A percentile compares a stretch with the other conserved stretches of the same genome.
These are phyloP conservation scores for Acipenser oxyrinchus DNA, from an alignment of 2,797 vertebrate genomes.

Conservation along the genomic window DNA sequence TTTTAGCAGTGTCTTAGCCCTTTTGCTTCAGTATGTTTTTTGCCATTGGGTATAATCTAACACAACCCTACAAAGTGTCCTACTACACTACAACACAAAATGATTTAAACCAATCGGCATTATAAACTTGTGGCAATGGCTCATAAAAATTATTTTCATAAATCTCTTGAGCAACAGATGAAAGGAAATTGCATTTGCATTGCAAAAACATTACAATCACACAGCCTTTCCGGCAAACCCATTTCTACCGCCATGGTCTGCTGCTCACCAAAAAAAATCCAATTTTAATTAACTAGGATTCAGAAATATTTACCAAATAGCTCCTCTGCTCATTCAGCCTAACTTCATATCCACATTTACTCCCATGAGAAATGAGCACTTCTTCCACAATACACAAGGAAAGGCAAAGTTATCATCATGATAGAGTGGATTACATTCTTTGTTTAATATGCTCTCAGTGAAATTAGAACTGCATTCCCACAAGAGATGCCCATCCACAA, in stretches of 20 bases:
- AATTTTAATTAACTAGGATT: conserved; percentile 53
- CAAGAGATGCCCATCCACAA: background rate
- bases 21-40: too few species aligned
- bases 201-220: conserved; percentile 39
- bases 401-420: conserved; percentile 37
- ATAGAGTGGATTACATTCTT: conserved; percentile 19
- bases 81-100: conserved; percentile 2
- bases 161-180: conserved; percentile 33
- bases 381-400: conserved; percentile 8
- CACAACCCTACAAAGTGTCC: too few species aligned
- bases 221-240: conserved; percentile 29
- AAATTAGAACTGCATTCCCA: background rate
- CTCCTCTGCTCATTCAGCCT: conserved; percentile 5
- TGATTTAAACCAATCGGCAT: conserved; percentile 39
- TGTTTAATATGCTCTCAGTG: background rate
- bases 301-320: conserved; percentile 48
- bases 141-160: conserved; percentile 47
- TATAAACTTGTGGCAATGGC: conserved; percentile 41
- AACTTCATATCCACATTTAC: conserved; percentile 13
- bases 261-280: conserved; percentile 47
- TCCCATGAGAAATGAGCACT: conserved; percentile 29
- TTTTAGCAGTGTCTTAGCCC: too few species aligned
- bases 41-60: too few species aligned
- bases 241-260: conserved; percentile 38
- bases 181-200: conserved; percentile 59